Conservation (phyloP, 2,797 vertebrate species). For the Chiroxiphia lanceolata region DNA sequence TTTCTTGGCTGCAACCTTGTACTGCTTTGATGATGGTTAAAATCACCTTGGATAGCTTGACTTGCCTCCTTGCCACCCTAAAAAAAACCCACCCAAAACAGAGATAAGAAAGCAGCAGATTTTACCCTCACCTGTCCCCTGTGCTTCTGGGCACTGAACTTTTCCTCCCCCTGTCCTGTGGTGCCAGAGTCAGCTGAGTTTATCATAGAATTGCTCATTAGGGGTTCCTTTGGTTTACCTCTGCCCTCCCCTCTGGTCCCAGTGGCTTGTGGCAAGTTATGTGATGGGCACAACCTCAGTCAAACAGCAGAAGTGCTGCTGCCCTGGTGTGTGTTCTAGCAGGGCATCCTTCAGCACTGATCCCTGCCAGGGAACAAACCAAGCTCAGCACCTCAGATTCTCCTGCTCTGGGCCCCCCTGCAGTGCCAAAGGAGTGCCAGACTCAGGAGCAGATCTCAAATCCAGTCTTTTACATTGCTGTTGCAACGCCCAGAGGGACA, state of each 20-base stretch:
- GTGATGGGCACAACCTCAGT: background rate
- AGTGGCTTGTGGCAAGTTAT: background rate
- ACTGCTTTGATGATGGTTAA: background rate
- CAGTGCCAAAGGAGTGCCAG: background rate
- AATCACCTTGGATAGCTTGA: background rate
- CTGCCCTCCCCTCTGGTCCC: background rate
- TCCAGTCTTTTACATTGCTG: accelerated
- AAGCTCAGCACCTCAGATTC: background rate
- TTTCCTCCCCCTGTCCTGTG: accelerated
- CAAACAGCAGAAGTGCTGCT: background rate
- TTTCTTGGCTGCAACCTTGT: background rate
- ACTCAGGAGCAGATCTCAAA: background rate
- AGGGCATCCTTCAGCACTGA: background rate
- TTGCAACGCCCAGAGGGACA: background rate
- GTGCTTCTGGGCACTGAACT: background rate
- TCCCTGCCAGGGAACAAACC: background rate
- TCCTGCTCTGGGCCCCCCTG: background rate
- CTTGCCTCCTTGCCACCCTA: background rate
- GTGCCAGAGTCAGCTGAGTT: background rate
- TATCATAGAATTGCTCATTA: background rate
- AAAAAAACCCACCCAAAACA: accelerated
- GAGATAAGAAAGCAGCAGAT: background rate
- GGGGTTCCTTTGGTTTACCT: background rate
- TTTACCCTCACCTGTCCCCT: background rate
- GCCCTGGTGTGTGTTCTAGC: background rate